A percentile compares a stretch with the other conserved stretches of the same genome.
Evolutionary conservation across 2,888 invertebrate species (phyloP).

Genomic region (Ceramica pisi): DNA sequence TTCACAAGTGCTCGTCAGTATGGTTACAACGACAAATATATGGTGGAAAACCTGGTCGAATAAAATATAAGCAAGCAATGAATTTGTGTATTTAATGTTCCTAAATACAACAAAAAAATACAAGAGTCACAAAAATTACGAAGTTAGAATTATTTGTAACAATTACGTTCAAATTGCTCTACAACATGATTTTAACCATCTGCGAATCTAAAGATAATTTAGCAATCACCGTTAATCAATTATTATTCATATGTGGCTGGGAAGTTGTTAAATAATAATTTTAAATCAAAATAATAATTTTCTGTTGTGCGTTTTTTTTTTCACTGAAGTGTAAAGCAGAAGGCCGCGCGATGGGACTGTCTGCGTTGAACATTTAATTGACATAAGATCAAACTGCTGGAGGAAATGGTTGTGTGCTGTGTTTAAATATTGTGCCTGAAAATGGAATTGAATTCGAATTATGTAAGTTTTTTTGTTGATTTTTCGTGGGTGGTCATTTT

Average conservation of each 20-base stretch:
- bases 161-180: slow-evolving; percentile 5
- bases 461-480: slow-evolving; percentile 48
- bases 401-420: slow-evolving; percentile 60
- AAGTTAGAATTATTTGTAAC: neutral
- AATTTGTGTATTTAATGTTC: neutral
- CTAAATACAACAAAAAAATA: neutral
- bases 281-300: slow-evolving; percentile 11
- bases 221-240: slow-evolving; percentile 4
- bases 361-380: slow-evolving; percentile 54
- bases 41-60: neutral
- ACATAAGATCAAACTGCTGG: slow-evolving; percentile 41
- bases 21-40: neutral
- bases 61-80: neutral
- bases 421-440: slow-evolving; percentile 42
- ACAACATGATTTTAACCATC: slow-evolving; percentile 4
- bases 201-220: slow-evolving; percentile 9
- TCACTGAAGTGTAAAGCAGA: slow-evolving; percentile 46
- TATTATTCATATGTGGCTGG: neutral
- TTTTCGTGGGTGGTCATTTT: neutral
- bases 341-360: slow-evolving; percentile 33
- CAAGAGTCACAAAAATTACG: too few relatives aligned
- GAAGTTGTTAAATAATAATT: slow-evolving; percentile 19
- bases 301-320: slow-evolving; percentile 11
- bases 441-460: slow-evolving; percentile 59
- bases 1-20: neutral